phyloP scores from a whole-genome alignment of 1,140 invertebrate species.

The Ostrea denselamellosa region DNA sequence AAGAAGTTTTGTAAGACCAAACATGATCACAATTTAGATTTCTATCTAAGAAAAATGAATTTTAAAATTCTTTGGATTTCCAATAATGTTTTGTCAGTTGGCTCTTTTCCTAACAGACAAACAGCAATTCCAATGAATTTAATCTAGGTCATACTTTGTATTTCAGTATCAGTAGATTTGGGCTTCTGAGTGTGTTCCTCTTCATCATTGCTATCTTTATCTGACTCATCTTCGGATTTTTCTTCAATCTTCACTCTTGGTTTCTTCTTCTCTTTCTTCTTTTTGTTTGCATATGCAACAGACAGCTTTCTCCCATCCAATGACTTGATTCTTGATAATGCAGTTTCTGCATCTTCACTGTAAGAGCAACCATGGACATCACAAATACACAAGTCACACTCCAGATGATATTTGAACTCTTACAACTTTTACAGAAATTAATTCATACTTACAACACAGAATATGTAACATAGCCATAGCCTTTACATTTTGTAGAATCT shows the following conservation, averaged over 20 bases:
- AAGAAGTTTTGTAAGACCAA: too few relatives aligned
- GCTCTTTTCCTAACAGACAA: too few relatives aligned
- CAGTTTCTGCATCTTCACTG: conserved; percentile 70
- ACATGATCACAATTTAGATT: too few relatives aligned
- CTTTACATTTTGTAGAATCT: conserved; percentile 61
- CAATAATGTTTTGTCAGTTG: too few relatives aligned
- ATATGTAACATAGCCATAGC: conserved; percentile 69
- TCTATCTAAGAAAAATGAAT: too few relatives aligned
- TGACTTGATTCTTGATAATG: conserved; percentile 56
- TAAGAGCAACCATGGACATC: background rate
- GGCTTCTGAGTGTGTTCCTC: background rate
- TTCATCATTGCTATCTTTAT: conserved; percentile 7
- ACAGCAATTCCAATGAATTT: too few relatives aligned
- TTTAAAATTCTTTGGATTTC: too few relatives aligned
- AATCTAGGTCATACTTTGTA: background rate
- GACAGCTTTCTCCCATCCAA: conserved; percentile 63
- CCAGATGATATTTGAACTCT: background rate
- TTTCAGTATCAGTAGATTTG: background rate
- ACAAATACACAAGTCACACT: conserved; percentile 16
- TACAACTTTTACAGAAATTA: conserved; percentile 4
- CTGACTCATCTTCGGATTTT: conserved; percentile 12
- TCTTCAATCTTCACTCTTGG: conserved; percentile 13
- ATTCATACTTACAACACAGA: conserved; percentile 65
- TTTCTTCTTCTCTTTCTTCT: conserved; percentile 56
- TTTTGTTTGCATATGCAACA: conserved; percentile 63